Percentiles rank a stretch among this genome's conserved stretches.
These are phyloP conservation scores for Eupeodes latifasciatus DNA, from an alignment of 2,888 invertebrate genomes.

Conservation along the genomic window DNA sequence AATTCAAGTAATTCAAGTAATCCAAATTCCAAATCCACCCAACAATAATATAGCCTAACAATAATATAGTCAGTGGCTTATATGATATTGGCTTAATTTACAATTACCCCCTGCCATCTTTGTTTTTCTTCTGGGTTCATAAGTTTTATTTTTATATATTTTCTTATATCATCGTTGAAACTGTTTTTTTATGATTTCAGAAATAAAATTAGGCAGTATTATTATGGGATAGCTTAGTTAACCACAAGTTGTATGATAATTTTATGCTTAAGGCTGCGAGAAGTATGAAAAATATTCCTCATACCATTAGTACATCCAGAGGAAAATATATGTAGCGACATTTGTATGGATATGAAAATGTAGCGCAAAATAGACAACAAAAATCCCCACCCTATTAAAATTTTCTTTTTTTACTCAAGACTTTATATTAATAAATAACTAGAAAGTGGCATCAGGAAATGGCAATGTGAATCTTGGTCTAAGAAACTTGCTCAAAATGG, in stretches of 20 bases:
- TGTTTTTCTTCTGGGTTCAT: neutral
- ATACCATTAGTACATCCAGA: no score
- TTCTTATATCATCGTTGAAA: neutral
- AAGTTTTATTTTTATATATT: conserved; percentile 24
- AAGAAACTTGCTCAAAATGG: neutral
- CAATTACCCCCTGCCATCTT: conserved; percentile 19
- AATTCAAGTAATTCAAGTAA: neutral
- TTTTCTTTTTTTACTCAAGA: neutral
- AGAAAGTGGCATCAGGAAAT: neutral
- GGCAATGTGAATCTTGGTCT: neutral
- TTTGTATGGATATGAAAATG: conserved; percentile 15
- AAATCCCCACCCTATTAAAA: neutral
- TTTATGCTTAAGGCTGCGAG: neutral
- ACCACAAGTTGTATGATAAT: conserved; percentile 40
- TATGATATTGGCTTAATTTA: neutral
- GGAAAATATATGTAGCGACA: neutral
- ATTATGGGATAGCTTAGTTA: conserved; percentile 37
- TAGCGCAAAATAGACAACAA: neutral
- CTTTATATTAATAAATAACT: conserved; percentile 11
- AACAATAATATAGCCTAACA: neutral
- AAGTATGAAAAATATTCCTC: conserved; percentile 6
- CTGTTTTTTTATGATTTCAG: conserved; percentile 38
- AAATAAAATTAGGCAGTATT: conserved; percentile 53
- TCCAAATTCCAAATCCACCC: conserved; percentile 4
- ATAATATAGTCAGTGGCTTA: conserved; percentile 3